A percentile compares a stretch with the other conserved stretches of the same genome.
Conservation (phyloP, 2,113 vertebrate genomes). For the Scytalopus superciliaris region DNA sequence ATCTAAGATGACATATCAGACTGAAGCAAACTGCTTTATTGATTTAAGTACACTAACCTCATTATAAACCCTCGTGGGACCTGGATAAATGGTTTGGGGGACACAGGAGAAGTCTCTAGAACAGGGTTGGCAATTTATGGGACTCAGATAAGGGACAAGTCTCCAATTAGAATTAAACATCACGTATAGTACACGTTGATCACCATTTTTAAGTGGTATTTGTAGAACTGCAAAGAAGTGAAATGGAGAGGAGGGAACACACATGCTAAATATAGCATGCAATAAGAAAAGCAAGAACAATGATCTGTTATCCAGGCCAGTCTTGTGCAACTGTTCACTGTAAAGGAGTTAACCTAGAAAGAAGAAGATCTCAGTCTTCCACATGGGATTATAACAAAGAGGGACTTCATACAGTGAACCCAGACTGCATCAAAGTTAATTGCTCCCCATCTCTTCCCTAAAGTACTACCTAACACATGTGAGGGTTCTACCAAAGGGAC, state of each 20-base stretch:
- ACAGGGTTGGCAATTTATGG: not conserved
- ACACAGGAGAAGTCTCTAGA: not conserved
- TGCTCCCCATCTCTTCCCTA: not conserved
- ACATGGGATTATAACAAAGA: not conserved
- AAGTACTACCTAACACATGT: not conserved
- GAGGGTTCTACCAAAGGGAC: not conserved
- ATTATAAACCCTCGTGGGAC: not conserved
- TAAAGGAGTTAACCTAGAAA: not conserved
- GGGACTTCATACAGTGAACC: not conserved
- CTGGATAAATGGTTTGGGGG: not conserved
- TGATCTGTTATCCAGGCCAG: conserved; percentile 28
- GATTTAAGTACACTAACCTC: not conserved
- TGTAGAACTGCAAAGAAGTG: not conserved
- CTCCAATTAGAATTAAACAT: conserved; percentile 14
- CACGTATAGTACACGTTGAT: not conserved
- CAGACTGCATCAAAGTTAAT: not conserved
- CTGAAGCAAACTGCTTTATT: not conserved
- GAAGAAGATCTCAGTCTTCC: not conserved
- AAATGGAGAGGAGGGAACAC: not conserved
- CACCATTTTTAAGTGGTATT: not conserved
- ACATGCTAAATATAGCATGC: conserved; percentile 50
- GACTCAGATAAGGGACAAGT: not conserved
- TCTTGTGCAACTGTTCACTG: not conserved
- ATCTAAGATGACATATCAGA: not conserved
- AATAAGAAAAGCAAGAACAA: conserved; percentile 10